Percentiles rank a stretch among this genome's conserved stretches.
phyloP scores from a whole-genome alignment of 2,113 vertebrate genomes.

The Nothobranchius furzeri region DNA sequence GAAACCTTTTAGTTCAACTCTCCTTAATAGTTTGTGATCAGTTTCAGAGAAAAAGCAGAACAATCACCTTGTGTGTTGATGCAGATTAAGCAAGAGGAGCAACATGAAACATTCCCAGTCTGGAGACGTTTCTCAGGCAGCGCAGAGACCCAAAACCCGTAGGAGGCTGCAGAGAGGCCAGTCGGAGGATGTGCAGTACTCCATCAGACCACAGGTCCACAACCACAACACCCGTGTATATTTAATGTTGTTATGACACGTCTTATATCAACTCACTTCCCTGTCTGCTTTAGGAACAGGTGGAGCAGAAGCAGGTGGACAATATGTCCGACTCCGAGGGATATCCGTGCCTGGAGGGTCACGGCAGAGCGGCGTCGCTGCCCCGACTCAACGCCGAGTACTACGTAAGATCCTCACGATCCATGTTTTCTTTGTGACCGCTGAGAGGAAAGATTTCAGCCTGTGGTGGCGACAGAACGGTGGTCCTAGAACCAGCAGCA shows the following conservation, averaged over 20 bases:
- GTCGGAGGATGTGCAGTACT: constrained; percentile 84
- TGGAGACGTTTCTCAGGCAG: constrained; percentile 82
- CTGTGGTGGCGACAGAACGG: neutral
- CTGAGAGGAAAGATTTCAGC: neutral
- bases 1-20: no score
- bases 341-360: constrained; percentile 86
- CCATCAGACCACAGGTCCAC: constrained; percentile 68
- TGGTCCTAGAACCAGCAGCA: neutral
- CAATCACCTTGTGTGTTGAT: constrained; percentile 5
- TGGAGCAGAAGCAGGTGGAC: constrained; percentile 87
- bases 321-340: constrained; percentile 80
- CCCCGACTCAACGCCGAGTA: constrained; percentile 91
- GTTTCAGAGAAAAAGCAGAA: no score
- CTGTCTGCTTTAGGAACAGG: constrained; percentile 73
- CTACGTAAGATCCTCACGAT: constrained; percentile 81
- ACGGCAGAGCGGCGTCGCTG: constrained; percentile 91
- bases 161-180: constrained; percentile 84
- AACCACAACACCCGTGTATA: no score
- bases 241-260: neutral
- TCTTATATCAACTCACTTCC: neutral
- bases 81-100: constrained; percentile 79
- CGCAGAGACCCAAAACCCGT: constrained; percentile 76
- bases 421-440: constrained; percentile 1
- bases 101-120: constrained; percentile 87
- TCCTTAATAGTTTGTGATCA: no score